Evolutionary conservation across 2,113 vertebrate species (phyloP).

Genomic region (Falcunculus frontatus): DNA sequence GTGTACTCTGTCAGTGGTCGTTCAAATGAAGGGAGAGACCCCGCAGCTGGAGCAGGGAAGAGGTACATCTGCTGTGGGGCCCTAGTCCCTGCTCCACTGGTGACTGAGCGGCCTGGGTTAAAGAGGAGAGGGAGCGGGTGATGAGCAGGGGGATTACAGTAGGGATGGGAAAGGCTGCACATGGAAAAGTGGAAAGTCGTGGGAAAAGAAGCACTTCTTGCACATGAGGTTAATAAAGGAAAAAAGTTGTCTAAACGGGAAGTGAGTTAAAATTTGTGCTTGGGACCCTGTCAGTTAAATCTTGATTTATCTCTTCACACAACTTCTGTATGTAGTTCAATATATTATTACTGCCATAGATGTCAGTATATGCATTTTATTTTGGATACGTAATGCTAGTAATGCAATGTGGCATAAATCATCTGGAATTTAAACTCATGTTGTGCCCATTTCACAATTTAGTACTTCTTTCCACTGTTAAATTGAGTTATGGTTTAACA

Average conservation of each 20-base stretch:
- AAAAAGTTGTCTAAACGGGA: neutral
- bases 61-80: neutral
- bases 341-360: neutral
- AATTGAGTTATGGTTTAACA: neutral
- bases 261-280: neutral
- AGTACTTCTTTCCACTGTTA: neutral
- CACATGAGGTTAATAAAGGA: neutral
- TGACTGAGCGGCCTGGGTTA: neutral
- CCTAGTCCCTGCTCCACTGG: neutral
- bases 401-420: neutral
- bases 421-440: neutral
- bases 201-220: neutral
- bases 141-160: neutral
- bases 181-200: neutral
- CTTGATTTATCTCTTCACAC: neutral
- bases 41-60: neutral
- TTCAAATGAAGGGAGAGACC: neutral
- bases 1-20: neutral
- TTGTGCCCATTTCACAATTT: neutral
- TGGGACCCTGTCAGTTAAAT: neutral
- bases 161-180: neutral
- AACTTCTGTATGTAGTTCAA: neutral
- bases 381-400: neutral
- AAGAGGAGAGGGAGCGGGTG: fast-evolving
- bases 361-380: neutral